Percentiles rank a stretch among this genome's conserved stretches.
phyloP scores from a whole-genome alignment of 2,797 vertebrate species.

The Odontamblyopus lacepedii region DNA sequence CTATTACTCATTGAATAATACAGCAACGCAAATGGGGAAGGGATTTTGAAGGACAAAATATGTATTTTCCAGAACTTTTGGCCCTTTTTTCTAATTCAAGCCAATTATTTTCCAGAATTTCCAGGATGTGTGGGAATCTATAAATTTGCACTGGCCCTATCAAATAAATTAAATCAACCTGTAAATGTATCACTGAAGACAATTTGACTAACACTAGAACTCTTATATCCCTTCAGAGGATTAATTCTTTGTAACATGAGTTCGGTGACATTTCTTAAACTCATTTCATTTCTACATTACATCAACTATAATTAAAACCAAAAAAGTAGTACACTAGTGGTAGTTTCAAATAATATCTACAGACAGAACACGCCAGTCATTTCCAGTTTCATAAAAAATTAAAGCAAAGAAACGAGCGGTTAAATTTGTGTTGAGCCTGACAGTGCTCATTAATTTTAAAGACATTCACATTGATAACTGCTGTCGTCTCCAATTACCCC shows the following conservation, averaged over 20 bases:
- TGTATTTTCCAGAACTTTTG: no score
- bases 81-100: no score
- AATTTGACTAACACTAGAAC: neutral
- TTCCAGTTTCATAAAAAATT: slow-evolving; percentile 12
- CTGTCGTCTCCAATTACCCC: slow-evolving; percentile 43
- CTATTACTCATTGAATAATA: no score
- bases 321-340: neutral
- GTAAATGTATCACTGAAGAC: neutral
- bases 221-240: neutral
- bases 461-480: slow-evolving; percentile 31
- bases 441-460: slow-evolving; percentile 45
- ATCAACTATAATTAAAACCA: neutral
- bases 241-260: neutral
- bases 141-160: no score
- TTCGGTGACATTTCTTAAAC: no score
- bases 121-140: no score
- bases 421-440: slow-evolving; percentile 42
- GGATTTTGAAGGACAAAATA: no score
- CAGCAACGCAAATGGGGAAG: no score
- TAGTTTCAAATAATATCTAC: neutral
- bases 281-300: no score
- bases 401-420: slow-evolving; percentile 40
- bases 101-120: no score
- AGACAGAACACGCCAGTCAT: slow-evolving; percentile 11
- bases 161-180: no score